Base-by-base conservation (phyloP, 2,113 vertebrate species). In the Speoplatyrhinus poulsoni region DNA sequence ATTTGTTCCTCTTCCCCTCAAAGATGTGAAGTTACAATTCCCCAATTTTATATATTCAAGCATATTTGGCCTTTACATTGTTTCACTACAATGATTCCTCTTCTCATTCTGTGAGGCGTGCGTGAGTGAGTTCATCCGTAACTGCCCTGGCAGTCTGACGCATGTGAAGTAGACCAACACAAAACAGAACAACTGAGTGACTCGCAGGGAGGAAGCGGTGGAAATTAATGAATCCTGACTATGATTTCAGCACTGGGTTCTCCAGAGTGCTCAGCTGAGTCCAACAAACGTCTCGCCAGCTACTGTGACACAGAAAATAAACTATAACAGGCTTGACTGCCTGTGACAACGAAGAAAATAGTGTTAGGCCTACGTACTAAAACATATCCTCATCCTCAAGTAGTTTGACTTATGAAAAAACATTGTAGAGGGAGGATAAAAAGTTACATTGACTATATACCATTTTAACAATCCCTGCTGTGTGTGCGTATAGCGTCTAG, bases 301-400 rank as follows among this genome's bases (percentile, higher is more conserved):
- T 68, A 67, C 67, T n/a, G 60, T 61, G 75, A 83, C 83, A 70
- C 36, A 56, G 69, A 80, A 63, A 60, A 59, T 75, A 85, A 81
- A 81, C 85, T 82, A 85, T 65, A 76, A 86, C 79, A 76, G 75
- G 76, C 67, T 82, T 82, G 55, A 52, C 55, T 65, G 78, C 26
- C 26, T 26, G 26, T 26, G 26, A 26, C 26, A 26, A 26, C 26
- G 26, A 26, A 26, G 1, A 26, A 26, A 26, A 26, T 26, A 26
- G 1, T 26, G 1, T 26, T 26, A 26, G 26, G 26, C 26, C 26
- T 26, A 26, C 2, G 26, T 3, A 26, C 26, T 26, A 26, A 2
- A 26, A 26, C 1, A 26, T 26, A 26, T 26, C 26, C 26, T 26
- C 26, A 26, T 26, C 26, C 26, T 26, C 26, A 26, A 26, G 19